These are phyloP conservation scores for Mus musculus DNA, from an alignment of 2,113 vertebrate species.

Conservation along the genomic window DNA sequence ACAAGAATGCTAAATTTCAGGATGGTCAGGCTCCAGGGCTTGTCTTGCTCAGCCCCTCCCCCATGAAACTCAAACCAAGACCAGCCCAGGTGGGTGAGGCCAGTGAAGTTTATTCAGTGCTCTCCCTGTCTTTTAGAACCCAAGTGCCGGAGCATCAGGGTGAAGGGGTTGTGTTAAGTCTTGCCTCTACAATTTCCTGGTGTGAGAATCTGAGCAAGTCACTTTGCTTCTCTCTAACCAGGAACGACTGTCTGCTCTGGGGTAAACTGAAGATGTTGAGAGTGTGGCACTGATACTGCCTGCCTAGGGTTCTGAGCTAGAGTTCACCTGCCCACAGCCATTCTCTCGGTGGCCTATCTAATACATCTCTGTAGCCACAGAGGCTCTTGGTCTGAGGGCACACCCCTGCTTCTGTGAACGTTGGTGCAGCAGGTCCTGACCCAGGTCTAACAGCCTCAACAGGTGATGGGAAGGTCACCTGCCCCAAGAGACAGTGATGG, in stretches of 20 bases:
- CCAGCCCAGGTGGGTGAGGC: not conserved
- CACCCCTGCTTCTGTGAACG: not conserved
- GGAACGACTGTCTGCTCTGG: not conserved
- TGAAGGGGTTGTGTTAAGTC: not conserved
- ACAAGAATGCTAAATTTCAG: slow-evolving; percentile 63
- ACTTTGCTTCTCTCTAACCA: not conserved
- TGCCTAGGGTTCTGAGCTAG: not conserved
- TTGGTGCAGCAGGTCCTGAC: not conserved
- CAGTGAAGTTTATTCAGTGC: not conserved
- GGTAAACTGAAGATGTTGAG: not conserved
- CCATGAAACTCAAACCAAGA: not conserved
- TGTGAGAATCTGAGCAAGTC: not conserved
- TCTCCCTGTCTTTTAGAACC: not conserved
- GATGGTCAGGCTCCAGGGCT: not conserved
- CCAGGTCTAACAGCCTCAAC: not conserved
- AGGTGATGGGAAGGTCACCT: not conserved
- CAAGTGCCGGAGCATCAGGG: rapidly evolving
- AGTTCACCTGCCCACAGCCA: not conserved
- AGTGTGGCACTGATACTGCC: no score
- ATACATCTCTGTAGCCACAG: not conserved
- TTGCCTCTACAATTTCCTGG: not conserved
- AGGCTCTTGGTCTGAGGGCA: not conserved
- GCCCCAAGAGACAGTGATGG: not conserved
- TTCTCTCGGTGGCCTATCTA: not conserved
- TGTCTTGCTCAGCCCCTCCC: not conserved